Conservation (phyloP, 2,888 invertebrate genomes). For the Antheraea assamensis region DNA sequence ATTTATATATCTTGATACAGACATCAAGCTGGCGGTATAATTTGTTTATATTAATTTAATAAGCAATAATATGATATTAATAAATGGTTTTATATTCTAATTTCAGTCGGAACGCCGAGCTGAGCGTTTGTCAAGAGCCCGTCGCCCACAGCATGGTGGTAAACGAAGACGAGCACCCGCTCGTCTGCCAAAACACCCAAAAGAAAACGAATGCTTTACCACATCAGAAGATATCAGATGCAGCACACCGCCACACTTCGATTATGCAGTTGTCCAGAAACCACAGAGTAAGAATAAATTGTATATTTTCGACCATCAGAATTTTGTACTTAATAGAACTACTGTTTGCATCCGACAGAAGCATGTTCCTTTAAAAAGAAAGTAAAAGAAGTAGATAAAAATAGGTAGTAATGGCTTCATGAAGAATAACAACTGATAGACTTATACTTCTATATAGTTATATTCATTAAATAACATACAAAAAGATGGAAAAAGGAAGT, state of each 20-base stretch:
- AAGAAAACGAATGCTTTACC: conserved; percentile 65
- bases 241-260: conserved; percentile 65
- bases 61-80: background rate
- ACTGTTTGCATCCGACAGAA: background rate
- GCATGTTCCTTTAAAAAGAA: no score
- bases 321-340: background rate
- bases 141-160: conserved; percentile 69
- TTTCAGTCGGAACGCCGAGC: conserved; percentile 71
- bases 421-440: no score
- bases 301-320: background rate
- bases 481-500: no score
- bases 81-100: background rate
- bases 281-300: conserved; percentile 55
- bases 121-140: conserved; percentile 70
- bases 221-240: conserved; percentile 61
- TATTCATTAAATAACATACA: no score
- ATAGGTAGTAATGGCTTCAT: no score
- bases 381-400: no score
- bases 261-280: conserved; percentile 66
- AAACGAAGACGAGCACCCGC: conserved; percentile 65
- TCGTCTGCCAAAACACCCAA: conserved; percentile 60
- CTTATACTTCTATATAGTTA: no score
- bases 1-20: background rate
- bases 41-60: background rate
- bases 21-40: background rate